phyloP scores from a whole-genome alignment of 1,140 invertebrate species.

The Rhynchophorus ferrugineus region DNA sequence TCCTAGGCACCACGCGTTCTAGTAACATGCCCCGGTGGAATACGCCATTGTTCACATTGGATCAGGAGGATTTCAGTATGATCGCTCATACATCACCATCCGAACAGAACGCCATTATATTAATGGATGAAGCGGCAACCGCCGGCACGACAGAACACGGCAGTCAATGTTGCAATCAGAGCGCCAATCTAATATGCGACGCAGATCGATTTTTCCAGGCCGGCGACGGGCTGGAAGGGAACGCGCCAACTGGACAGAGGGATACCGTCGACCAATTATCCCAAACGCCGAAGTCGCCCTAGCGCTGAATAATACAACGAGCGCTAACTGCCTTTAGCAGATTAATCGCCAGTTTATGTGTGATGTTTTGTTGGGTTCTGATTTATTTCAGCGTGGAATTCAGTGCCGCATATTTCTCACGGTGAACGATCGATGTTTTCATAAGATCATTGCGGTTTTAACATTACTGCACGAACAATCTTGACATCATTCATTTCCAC shows the following conservation, averaged over 20 bases:
- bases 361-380: slow-evolving; percentile 35
- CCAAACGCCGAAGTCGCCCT: slow-evolving; percentile 18
- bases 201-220: slow-evolving; percentile 40
- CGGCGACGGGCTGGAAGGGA: slow-evolving; percentile 32
- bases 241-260: slow-evolving; percentile 5
- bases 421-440: neutral
- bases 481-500: too few species aligned
- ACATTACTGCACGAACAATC: too few species aligned
- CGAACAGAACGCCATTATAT: slow-evolving; percentile 58
- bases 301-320: slow-evolving; percentile 24
- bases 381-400: slow-evolving; percentile 25
- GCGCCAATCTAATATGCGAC: slow-evolving; percentile 38
- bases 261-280: slow-evolving; percentile 18
- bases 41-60: slow-evolving; percentile 75
- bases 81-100: slow-evolving; percentile 62
- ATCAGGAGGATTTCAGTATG: slow-evolving; percentile 92
- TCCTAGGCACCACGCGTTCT: slow-evolving; percentile 46
- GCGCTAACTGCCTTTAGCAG: slow-evolving; percentile 37
- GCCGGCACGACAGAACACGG: slow-evolving; percentile 28
- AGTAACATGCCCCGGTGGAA: slow-evolving; percentile 78
- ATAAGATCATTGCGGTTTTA: neutral
- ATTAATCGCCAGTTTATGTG: slow-evolving; percentile 38
- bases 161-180: slow-evolving; percentile 36
- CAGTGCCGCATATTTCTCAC: slow-evolving; percentile 4
- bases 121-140: slow-evolving; percentile 55